Evolutionary conservation across 2,888 invertebrate species (phyloP).

Genomic region (Pristionchus exspectatus): DNA sequence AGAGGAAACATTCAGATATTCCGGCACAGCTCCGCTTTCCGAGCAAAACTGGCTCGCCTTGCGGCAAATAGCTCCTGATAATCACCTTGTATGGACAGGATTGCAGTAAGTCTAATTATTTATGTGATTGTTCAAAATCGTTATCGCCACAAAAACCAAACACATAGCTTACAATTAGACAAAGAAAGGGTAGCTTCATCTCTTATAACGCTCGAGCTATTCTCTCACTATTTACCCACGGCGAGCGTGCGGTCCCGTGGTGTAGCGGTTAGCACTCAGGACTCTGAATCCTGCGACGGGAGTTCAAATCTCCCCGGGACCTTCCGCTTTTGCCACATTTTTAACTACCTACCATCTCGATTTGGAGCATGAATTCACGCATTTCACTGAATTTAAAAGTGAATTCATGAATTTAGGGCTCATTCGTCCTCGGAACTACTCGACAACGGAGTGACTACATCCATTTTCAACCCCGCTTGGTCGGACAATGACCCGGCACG

Average conservation of each 20-base stretch:
- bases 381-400: not conserved
- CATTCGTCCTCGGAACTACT: not conserved
- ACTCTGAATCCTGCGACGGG: conserved; percentile 74
- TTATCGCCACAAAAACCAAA: not conserved
- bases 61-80: not conserved
- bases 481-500: not conserved
- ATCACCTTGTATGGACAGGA: conserved; percentile 13
- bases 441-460: not conserved
- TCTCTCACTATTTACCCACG: not conserved
- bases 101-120: not conserved
- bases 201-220: not conserved
- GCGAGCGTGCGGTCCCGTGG: conserved; percentile 64
- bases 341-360: not conserved
- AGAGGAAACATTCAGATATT: conserved; percentile 5
- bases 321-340: conserved; percentile 42
- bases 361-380: not conserved
- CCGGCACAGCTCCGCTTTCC: not conserved
- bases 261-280: conserved; percentile 74
- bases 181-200: no score
- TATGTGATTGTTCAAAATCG: not conserved
- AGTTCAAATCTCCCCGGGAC: conserved; percentile 69
- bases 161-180: not conserved
- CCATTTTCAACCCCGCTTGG: conserved; percentile 30
- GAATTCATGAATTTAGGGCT: no score
- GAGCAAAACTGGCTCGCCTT: conserved; percentile 1